Conservation (phyloP, 2,888 invertebrate genomes). For the Leucoma salicis region DNA sequence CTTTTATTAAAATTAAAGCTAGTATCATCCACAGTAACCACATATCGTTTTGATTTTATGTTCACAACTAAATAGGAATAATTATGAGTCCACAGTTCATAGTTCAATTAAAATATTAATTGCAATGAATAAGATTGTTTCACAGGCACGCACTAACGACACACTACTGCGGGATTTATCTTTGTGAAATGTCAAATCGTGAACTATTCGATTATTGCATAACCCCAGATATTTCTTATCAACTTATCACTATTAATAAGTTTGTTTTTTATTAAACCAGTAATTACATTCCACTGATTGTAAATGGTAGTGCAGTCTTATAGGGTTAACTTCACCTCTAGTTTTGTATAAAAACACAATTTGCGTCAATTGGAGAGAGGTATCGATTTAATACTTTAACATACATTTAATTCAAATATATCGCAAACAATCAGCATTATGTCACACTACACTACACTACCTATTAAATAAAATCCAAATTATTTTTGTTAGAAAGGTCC, state of each 20-base stretch:
- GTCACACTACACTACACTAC: too few species aligned
- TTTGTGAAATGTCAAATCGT: constrained; percentile 28
- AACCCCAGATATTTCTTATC: constrained; percentile 22
- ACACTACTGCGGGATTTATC: constrained; percentile 30
- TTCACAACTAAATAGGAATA: not conserved
- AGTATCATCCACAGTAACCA: constrained; percentile 53
- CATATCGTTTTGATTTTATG: constrained; percentile 27
- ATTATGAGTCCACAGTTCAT: not conserved
- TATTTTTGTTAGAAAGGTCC: too few species aligned
- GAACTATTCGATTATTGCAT: constrained; percentile 27
- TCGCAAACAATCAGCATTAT: too few species aligned
- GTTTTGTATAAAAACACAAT: too few species aligned
- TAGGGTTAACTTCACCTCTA: too few species aligned
- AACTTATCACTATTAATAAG: constrained; percentile 23
- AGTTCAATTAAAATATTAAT: not conserved
- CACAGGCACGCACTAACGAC: constrained; percentile 6
- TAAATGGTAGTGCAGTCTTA: too few species aligned
- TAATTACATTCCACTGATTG: too few species aligned
- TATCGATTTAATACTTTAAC: too few species aligned
- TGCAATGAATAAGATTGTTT: constrained; percentile 5
- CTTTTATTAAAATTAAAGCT: constrained; percentile 52
- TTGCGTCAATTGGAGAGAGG: too few species aligned
- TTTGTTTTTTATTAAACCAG: too few species aligned
- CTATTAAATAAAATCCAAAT: too few species aligned
- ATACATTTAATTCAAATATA: too few species aligned